phyloP scores from a whole-genome alignment of 2,797 vertebrate species.

The Lepilemur septentrionalis region DNA sequence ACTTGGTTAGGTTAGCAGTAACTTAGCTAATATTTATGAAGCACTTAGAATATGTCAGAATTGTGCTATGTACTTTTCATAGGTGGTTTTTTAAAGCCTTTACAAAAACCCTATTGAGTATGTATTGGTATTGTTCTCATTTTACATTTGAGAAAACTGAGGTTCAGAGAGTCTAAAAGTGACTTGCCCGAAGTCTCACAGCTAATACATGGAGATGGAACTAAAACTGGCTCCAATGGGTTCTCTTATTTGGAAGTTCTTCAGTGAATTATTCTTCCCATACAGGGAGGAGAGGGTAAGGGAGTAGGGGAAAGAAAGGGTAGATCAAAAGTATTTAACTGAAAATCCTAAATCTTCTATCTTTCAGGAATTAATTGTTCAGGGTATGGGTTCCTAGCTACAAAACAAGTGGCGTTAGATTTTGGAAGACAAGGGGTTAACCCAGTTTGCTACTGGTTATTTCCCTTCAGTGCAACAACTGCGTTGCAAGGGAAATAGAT shows the following conservation, averaged over 20 bases:
- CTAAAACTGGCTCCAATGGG: not conserved
- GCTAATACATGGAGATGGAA: not conserved
- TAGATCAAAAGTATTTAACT: not conserved
- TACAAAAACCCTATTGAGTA: not conserved
- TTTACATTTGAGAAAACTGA: slow-evolving; percentile 39
- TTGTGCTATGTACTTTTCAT: not conserved
- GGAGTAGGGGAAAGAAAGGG: not conserved
- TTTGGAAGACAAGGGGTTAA: slow-evolving; percentile 55
- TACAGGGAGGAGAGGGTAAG: not conserved
- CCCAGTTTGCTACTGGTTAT: slow-evolving; percentile 42
- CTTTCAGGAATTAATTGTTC: not conserved
- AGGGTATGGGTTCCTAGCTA: not conserved
- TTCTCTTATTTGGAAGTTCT: not conserved
- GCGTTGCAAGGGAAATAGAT: slow-evolving; percentile 56
- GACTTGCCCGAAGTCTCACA: not conserved
- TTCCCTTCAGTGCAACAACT: slow-evolving; percentile 2
- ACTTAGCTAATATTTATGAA: not conserved
- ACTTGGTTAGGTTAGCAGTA: slow-evolving; percentile 2
- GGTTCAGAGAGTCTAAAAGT: not conserved
- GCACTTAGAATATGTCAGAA: not conserved
- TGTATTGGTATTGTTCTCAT: not conserved
- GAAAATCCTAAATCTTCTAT: not conserved
- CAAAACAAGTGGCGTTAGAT: not conserved
- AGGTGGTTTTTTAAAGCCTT: not conserved
- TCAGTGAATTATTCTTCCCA: not conserved